These are phyloP conservation scores for Aspidapion aeneum DNA, from an alignment of 2,888 invertebrate genomes.

Conservation along the genomic window DNA sequence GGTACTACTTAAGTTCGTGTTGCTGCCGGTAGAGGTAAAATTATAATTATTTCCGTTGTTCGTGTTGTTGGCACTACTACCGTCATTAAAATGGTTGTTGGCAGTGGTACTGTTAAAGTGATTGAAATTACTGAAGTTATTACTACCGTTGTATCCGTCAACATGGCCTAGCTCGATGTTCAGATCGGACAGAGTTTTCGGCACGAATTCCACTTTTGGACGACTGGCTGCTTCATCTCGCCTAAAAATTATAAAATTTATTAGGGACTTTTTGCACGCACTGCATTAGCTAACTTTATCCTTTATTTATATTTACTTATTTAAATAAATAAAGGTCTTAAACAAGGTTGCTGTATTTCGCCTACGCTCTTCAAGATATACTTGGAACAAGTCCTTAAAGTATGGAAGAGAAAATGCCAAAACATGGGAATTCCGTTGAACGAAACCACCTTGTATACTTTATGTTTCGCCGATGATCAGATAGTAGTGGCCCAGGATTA, in stretches of 20 bases:
- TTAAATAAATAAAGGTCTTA: too few species aligned
- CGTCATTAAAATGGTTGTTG: constrained; percentile 26
- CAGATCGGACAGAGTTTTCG: constrained; percentile 85
- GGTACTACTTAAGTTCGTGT: constrained; percentile 16
- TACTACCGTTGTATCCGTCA: constrained; percentile 65
- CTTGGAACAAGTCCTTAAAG: too few species aligned
- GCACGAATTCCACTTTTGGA: constrained; percentile 87
- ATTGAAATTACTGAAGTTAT: constrained; percentile 27
- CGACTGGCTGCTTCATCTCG: constrained; percentile 86
- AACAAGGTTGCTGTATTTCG: too few species aligned
- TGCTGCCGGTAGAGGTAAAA: constrained; percentile 6
- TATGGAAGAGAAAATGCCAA: too few species aligned
- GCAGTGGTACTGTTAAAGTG: constrained; percentile 28
- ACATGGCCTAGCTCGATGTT: constrained; percentile 65
- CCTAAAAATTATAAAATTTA: constrained; percentile 58
- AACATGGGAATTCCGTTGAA: too few species aligned
- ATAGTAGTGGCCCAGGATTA: too few species aligned
- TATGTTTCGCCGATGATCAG: too few species aligned
- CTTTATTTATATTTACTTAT: too few species aligned
- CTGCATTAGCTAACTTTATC: too few species aligned
- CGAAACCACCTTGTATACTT: too few species aligned
- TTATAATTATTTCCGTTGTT: constrained; percentile 28
- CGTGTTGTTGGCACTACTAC: neutral
- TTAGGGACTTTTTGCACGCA: constrained; percentile 1
- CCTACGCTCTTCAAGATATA: too few species aligned